phyloP scores from a whole-genome alignment of 2,888 invertebrate genomes.

The Callyntrura sp. region DNA sequence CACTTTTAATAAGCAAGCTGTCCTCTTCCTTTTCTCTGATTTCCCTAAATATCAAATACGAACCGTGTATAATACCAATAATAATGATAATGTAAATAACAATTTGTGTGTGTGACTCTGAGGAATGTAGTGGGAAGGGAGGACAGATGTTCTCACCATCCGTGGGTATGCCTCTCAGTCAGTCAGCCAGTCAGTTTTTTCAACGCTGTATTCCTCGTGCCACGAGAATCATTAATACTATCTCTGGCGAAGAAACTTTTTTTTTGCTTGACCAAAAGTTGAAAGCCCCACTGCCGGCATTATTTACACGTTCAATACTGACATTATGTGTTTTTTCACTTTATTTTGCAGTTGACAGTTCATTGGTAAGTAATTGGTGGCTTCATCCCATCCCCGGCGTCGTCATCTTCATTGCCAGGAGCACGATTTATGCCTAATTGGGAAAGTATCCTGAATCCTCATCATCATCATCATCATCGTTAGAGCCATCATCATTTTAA shows the following conservation, averaged over 20 bases:
- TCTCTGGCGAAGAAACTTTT: background rate
- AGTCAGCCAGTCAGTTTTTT: too few species aligned
- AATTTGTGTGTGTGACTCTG: too few species aligned
- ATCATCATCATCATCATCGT: too few species aligned
- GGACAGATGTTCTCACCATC: slow-evolving; percentile 47
- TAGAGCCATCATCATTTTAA: background rate
- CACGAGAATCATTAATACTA: too few species aligned
- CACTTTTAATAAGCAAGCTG: slow-evolving; percentile 14
- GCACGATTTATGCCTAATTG: slow-evolving; percentile 38
- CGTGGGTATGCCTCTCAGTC: too few species aligned
- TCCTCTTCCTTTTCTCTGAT: background rate
- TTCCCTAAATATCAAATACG: too few species aligned
- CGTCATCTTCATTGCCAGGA: slow-evolving; percentile 26
- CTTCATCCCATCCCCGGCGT: slow-evolving; percentile 3
- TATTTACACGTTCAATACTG: background rate
- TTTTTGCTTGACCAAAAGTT: slow-evolving; percentile 2
- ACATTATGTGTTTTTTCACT: background rate
- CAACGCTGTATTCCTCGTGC: too few species aligned
- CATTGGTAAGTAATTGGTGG: slow-evolving; percentile 40
- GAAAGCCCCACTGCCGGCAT: background rate
- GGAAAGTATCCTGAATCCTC: too few species aligned
- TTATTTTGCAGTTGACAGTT: slow-evolving; percentile 28
- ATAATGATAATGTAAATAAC: too few species aligned
- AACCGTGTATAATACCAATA: background rate
- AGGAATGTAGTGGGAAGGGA: slow-evolving; percentile 16